phyloP scores from a whole-genome alignment of 2,888 invertebrate genomes.

The Acronicta leporina region DNA sequence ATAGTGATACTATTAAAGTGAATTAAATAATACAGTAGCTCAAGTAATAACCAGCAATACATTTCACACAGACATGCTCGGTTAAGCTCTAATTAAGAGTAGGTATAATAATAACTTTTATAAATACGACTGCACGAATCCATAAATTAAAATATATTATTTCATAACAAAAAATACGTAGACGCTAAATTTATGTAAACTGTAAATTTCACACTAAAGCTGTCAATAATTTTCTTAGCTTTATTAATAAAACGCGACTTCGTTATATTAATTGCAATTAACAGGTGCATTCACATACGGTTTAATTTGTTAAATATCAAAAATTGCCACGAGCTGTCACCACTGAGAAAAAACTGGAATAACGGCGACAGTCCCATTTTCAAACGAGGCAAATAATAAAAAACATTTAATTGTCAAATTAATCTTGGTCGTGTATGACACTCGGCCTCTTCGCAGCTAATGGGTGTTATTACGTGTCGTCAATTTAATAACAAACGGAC shows the following conservation, averaged over 20 bases:
- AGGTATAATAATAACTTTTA: conserved; percentile 23
- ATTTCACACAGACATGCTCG: conserved; percentile 22
- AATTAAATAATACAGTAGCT: conserved; percentile 15
- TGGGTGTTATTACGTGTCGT: conserved; percentile 77
- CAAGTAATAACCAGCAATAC: conserved; percentile 16
- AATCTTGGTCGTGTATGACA: conserved; percentile 68
- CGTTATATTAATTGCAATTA: conserved; percentile 28
- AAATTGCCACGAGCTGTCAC: conserved; percentile 41
- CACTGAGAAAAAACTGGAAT: conserved; percentile 30
- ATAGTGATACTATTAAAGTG: conserved; percentile 30
- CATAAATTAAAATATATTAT: conserved; percentile 39
- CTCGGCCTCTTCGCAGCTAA: conserved; percentile 66
- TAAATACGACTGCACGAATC: conserved; percentile 6
- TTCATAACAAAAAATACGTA: conserved; percentile 14
- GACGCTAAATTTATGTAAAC: conserved; percentile 12
- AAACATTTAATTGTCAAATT: conserved; percentile 64
- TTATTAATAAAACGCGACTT: conserved; percentile 17
- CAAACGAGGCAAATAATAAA: conserved; percentile 34
- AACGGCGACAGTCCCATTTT: conserved; percentile 28
- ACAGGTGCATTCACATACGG: conserved; percentile 34
- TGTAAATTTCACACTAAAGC: conserved; percentile 12
- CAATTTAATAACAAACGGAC: conserved; percentile 75
- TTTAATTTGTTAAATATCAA: conserved; percentile 49
- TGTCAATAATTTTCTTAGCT: conserved; percentile 7
- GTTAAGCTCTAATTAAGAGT: conserved; percentile 34